Percentiles rank a stretch among this genome's conserved stretches.
Conservation (phyloP, 2,888 invertebrate species). For the Limenitis camilla region DNA sequence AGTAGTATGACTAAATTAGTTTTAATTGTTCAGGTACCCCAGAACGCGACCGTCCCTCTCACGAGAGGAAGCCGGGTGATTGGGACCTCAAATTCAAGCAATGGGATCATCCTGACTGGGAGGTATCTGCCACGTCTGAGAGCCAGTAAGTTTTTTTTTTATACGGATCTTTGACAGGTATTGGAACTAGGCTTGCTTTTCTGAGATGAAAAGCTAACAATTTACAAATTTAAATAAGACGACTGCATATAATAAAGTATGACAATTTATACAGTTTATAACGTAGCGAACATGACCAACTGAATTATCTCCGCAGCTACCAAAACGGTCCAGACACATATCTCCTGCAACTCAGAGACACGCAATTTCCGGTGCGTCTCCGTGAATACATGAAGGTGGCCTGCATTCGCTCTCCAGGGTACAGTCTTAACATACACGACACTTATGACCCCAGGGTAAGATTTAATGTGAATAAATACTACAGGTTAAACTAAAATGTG, state of each 20-base stretch:
- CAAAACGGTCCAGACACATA: slow-evolving; percentile 98
- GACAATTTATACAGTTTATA: neutral
- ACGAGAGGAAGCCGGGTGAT: slow-evolving; percentile 66
- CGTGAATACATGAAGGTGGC: slow-evolving; percentile 97
- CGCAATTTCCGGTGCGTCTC: slow-evolving; percentile 93
- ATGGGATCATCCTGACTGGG: slow-evolving; percentile 88
- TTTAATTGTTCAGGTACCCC: slow-evolving; percentile 64
- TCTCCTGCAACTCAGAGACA: slow-evolving; percentile 92
- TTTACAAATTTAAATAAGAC: no score
- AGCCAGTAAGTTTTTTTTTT: slow-evolving; percentile 81
- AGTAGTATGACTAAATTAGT: neutral
- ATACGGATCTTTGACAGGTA: no score
- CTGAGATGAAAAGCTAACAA: no score
- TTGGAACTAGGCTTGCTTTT: no score
- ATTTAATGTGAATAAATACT: neutral
- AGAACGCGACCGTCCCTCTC: slow-evolving; percentile 64
- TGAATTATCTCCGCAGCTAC: slow-evolving; percentile 76
- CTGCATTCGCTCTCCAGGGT: slow-evolving; percentile 82
- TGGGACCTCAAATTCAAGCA: slow-evolving; percentile 84
- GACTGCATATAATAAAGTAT: neutral
- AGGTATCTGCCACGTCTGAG: slow-evolving; percentile 87
- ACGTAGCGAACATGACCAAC: neutral
- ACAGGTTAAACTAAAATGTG: neutral
- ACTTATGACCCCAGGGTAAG: slow-evolving; percentile 86
- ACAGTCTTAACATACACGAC: slow-evolving; percentile 78